A percentile compares a stretch with the other conserved stretches of the same genome.
phyloP scores from a whole-genome alignment of 37 sponge, comb jelly and placozoan species.

The Aphrocallistes beatrix region DNA sequence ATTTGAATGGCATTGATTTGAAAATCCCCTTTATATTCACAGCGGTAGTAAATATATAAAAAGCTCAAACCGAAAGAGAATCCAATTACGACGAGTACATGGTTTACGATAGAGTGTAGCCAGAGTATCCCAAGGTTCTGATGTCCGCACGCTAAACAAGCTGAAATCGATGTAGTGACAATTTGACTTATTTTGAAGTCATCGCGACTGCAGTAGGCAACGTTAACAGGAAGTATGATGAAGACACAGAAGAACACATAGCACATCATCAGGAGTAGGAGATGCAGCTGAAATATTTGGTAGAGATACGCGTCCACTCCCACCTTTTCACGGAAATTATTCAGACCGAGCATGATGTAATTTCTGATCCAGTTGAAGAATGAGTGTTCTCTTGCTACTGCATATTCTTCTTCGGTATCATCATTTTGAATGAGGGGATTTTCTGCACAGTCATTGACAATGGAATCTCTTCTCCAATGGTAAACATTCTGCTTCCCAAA shows the following conservation, averaged over 20 bases:
- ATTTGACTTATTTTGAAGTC: background rate
- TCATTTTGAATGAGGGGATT: background rate
- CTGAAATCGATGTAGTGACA: background rate
- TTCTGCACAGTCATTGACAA: background rate
- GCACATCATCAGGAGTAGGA: background rate
- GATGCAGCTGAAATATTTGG: background rate
- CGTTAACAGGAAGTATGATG: background rate
- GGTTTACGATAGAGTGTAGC: background rate
- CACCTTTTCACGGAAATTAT: background rate
- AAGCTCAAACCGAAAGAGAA: background rate
- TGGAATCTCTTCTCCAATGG: background rate
- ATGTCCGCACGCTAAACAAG: background rate
- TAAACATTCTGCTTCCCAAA: constrained; percentile 6
- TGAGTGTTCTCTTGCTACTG: background rate
- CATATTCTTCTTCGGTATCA: background rate
- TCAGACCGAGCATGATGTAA: background rate
- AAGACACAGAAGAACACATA: background rate
- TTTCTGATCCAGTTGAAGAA: background rate
- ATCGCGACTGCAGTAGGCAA: background rate
- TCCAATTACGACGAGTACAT: background rate
- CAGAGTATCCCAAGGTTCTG: background rate
- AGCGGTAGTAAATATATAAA: background rate
- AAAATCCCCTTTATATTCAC: background rate
- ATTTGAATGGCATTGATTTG: background rate
- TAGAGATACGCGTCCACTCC: background rate